A percentile compares a stretch with the other conserved stretches of the same genome.
Conservation (phyloP, 92 coral and sea anemone genomes). For the Parazoanthus swiftii region DNA sequence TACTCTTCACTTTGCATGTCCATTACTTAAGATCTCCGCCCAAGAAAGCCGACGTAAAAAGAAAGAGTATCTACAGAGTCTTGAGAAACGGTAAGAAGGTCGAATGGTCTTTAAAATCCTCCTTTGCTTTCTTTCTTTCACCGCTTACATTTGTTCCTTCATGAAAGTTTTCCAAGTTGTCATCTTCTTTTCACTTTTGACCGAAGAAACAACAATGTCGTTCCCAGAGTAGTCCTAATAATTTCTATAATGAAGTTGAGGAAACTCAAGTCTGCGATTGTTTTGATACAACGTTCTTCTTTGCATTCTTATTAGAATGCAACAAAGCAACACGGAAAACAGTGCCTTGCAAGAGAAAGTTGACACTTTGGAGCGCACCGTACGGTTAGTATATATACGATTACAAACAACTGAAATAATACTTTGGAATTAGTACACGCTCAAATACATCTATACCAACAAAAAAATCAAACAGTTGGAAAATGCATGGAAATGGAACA, state of each 20-base stretch:
- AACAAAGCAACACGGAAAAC: constrained; percentile 60
- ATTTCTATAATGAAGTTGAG: too few relatives aligned
- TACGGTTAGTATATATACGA: constrained; percentile 48
- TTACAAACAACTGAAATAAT: not conserved
- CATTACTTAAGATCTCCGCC: constrained; percentile 74
- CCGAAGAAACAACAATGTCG: too few relatives aligned
- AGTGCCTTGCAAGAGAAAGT: constrained; percentile 68
- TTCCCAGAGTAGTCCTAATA: too few relatives aligned
- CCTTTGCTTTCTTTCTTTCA: not conserved
- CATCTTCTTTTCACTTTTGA: too few relatives aligned
- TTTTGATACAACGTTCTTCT: not conserved
- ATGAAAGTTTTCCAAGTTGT: not conserved
- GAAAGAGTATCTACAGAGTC: constrained; percentile 82
- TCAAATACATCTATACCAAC: not conserved
- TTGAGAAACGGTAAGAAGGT: constrained; percentile 74
- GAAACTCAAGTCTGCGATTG: too few relatives aligned
- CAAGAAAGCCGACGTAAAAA: constrained; percentile 96
- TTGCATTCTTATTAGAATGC: constrained; percentile 43
- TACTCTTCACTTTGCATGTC: not conserved
- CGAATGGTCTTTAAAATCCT: not conserved
- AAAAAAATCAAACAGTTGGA: too few relatives aligned
- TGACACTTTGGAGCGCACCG: constrained; percentile 65
- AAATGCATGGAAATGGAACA: too few relatives aligned
- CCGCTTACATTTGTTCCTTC: too few relatives aligned
- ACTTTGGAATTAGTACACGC: too few relatives aligned